These are phyloP conservation scores for Chironomus tepperi DNA, from an alignment of 1,140 invertebrate species.

Conservation along the genomic window DNA sequence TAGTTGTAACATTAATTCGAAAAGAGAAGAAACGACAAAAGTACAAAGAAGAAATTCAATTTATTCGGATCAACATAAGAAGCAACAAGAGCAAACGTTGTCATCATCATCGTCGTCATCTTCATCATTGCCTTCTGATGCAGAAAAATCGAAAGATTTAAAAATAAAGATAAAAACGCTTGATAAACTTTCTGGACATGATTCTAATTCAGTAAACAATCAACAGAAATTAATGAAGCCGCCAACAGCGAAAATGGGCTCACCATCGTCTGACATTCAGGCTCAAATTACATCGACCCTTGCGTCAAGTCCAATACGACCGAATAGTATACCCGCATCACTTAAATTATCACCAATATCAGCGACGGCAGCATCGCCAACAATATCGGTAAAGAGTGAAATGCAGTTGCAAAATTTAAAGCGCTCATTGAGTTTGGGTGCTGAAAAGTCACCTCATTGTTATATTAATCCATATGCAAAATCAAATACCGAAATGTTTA, in stretches of 20 bases:
- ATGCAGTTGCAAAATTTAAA: slow-evolving; percentile 1
- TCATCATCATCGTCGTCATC: background rate
- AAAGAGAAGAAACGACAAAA: slow-evolving; percentile 12
- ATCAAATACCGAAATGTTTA: background rate
- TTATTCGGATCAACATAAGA: background rate
- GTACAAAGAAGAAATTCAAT: slow-evolving; percentile 11
- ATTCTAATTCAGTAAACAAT: background rate
- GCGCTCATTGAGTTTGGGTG: background rate
- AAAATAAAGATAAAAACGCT: background rate
- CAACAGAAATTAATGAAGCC: slow-evolving; percentile 3
- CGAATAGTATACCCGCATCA: slow-evolving; percentile 18
- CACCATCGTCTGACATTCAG: background rate
- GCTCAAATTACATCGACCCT: slow-evolving; percentile 2
- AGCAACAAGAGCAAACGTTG: background rate
- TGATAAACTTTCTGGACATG: background rate
- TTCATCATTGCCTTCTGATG: background rate
- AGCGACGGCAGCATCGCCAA: background rate
- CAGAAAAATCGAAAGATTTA: slow-evolving; percentile 1
- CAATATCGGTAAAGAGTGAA: background rate
- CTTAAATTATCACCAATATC: background rate
- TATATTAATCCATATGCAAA: slow-evolving; percentile 18
- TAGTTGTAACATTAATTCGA: background rate
- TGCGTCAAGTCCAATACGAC: background rate
- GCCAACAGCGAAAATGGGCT: slow-evolving; percentile 10
- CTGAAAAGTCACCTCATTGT: background rate